phyloP scores from a whole-genome alignment of 35 echinoderm and acorn worm species.

The Apostichopus parvimensis region DNA sequence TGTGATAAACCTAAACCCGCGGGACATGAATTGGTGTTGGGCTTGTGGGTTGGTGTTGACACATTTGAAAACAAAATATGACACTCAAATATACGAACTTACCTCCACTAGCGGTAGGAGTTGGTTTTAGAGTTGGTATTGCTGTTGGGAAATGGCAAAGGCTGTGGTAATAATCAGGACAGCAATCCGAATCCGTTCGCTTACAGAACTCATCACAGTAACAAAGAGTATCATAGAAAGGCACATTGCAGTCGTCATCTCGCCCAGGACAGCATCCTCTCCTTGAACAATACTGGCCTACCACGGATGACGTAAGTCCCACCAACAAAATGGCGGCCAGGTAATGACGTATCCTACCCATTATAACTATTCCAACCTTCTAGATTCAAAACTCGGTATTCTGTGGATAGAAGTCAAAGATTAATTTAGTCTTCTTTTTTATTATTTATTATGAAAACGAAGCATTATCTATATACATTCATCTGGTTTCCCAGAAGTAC shows the following conservation, averaged over 20 bases:
- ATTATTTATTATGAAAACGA: too few relatives aligned
- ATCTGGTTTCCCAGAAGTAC: too few relatives aligned
- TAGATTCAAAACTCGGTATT: too few relatives aligned
- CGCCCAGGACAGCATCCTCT: constrained; percentile 73
- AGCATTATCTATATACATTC: too few relatives aligned
- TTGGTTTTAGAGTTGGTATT: not conserved
- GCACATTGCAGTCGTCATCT: constrained; percentile 58
- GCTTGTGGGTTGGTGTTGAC: too few relatives aligned
- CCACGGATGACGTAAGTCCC: not conserved
- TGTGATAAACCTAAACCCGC: too few relatives aligned
- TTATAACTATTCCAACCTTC: not conserved
- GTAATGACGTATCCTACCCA: not conserved
- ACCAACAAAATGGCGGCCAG: not conserved
- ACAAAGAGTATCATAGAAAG: constrained; percentile 66
- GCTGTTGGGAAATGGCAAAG: constrained; percentile 4
- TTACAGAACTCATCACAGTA: constrained; percentile 82
- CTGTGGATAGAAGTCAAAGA: too few relatives aligned
- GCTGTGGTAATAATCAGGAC: constrained; percentile 63
- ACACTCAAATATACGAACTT: not conserved
- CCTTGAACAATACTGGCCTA: constrained; percentile 66
- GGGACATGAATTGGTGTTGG: too few relatives aligned
- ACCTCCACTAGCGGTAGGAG: constrained; percentile 7
- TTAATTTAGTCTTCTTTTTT: too few relatives aligned
- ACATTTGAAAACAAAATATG: too few relatives aligned
- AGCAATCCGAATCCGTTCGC: constrained; percentile 60